Evolutionary conservation across 2,888 invertebrate species (phyloP).

Genomic region (Allacma fusca): DNA sequence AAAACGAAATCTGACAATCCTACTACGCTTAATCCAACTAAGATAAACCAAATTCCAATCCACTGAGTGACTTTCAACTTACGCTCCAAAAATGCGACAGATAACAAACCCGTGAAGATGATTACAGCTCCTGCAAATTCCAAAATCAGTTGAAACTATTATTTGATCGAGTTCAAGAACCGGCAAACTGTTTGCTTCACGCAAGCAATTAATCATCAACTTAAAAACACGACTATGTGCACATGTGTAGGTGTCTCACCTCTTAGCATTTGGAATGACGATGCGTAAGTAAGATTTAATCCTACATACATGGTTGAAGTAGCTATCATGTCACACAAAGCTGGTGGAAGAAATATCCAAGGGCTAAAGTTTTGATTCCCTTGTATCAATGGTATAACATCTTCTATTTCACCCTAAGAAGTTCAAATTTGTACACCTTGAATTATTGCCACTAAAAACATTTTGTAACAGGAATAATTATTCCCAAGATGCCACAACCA

Average conservation of each 20-base stretch:
- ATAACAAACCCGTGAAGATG: slow-evolving; percentile 86
- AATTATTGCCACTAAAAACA: too few species aligned
- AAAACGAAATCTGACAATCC: slow-evolving; percentile 76
- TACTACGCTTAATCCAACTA: slow-evolving; percentile 76
- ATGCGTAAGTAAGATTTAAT: slow-evolving; percentile 87
- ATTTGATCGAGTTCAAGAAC: neutral
- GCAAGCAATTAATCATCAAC: too few species aligned
- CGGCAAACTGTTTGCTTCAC: too few species aligned
- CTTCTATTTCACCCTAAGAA: slow-evolving; percentile 67
- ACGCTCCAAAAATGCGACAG: slow-evolving; percentile 80
- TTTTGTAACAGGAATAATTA: too few species aligned
- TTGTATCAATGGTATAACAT: slow-evolving; percentile 71
- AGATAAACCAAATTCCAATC: slow-evolving; percentile 77
- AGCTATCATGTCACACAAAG: slow-evolving; percentile 86
- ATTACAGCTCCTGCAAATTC: slow-evolving; percentile 76
- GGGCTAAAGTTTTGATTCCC: slow-evolving; percentile 81
- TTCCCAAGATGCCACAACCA: too few species aligned
- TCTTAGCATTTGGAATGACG: slow-evolving; percentile 96
- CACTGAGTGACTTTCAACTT: slow-evolving; percentile 75
- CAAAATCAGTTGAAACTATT: neutral
- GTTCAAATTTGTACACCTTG: too few species aligned
- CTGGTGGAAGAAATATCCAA: slow-evolving; percentile 81
- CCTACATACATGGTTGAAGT: slow-evolving; percentile 92
- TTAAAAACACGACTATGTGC: too few species aligned
- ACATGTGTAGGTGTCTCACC: slow-evolving; percentile 68